phyloP scores from a whole-genome alignment of 2,888 invertebrate species.

The Anticlea derivata region DNA sequence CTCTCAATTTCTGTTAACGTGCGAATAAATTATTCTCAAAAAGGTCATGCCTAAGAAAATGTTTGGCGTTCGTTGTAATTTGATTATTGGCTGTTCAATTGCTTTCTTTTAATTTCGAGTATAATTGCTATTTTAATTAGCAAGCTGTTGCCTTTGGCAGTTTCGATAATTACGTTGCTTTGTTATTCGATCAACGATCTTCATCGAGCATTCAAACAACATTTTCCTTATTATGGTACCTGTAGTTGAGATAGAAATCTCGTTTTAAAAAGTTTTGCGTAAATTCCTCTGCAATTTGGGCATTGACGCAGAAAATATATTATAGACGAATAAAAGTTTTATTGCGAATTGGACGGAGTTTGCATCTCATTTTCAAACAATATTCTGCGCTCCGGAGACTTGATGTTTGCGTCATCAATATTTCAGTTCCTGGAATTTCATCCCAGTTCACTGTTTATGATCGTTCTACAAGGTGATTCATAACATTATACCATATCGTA shows the following conservation, averaged over 20 bases:
- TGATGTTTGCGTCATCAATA: constrained; percentile 33
- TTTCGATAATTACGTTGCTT: constrained; percentile 7
- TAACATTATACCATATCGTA: too few species aligned
- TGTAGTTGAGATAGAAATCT: constrained; percentile 6
- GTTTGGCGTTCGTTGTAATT: constrained; percentile 30
- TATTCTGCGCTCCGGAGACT: constrained; percentile 13
- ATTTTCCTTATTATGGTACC: not conserved
- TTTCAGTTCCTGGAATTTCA: constrained; percentile 28
- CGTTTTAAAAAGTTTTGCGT: constrained; percentile 3
- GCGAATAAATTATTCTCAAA: constrained; percentile 29
- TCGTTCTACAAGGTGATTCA: too few species aligned
- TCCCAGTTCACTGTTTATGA: constrained; percentile 28
- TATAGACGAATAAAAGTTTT: constrained; percentile 15
- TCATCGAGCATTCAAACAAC: not conserved
- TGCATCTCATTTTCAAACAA: constrained; percentile 26
- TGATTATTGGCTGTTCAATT: constrained; percentile 32
- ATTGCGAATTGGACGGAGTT: constrained; percentile 21
- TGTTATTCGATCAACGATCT: constrained; percentile 2
- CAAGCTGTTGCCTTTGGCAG: constrained; percentile 17
- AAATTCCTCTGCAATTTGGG: constrained; percentile 7
- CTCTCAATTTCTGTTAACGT: constrained; percentile 16
- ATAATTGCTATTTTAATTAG: constrained; percentile 32
- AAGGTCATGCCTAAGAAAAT: constrained; percentile 27
- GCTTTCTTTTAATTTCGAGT: constrained; percentile 31
- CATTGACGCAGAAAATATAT: constrained; percentile 5